Conservation (phyloP, 2,113 vertebrate genomes). For the human (Homo sapiens) region DNA sequence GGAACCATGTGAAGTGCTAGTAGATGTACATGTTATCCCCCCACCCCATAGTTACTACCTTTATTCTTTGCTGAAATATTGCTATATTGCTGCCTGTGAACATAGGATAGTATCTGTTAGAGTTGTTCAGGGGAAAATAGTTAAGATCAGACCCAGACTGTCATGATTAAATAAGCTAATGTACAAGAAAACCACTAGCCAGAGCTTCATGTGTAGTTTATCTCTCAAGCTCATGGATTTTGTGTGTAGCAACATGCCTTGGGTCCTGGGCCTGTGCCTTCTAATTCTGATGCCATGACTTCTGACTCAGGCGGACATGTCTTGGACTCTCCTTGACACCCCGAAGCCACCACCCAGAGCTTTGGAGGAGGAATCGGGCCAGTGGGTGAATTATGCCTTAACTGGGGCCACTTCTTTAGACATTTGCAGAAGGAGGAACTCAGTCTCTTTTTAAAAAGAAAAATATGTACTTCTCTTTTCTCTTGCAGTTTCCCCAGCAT, state of each 20-base stretch:
- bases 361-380: accelerated
- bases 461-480: background rate
- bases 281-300: background rate
- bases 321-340: background rate
- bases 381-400: background rate
- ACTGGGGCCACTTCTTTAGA: background rate
- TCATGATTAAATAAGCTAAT: background rate
- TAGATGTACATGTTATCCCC: background rate
- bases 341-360: background rate
- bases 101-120: background rate
- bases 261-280: background rate
- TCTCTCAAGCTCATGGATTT: background rate
- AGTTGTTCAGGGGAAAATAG: background rate
- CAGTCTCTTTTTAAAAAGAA: background rate
- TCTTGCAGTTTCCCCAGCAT: background rate
- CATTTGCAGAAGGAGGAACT: background rate
- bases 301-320: background rate
- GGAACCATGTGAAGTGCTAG: background rate
- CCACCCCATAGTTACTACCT: background rate
- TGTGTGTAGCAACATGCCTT: background rate
- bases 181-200: background rate
- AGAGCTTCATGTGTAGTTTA: background rate
- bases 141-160: background rate
- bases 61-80: background rate
- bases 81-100: background rate